phyloP scores from a whole-genome alignment of 1,140 invertebrate species.

The Gonatopus flavifemur region DNA sequence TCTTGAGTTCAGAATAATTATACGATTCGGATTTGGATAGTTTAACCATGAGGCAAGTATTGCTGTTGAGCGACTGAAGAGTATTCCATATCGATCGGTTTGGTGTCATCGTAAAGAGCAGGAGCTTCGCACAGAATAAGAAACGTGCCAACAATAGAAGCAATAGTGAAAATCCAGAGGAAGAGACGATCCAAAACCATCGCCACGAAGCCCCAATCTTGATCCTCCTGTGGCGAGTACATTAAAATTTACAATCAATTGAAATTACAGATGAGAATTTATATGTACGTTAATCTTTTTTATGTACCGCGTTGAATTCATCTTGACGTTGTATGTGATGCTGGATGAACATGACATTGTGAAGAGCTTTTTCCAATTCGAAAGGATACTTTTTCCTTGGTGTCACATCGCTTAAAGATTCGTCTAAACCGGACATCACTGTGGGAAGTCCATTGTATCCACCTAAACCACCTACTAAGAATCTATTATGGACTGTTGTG shows the following conservation, averaged over 20 bases:
- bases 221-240: constrained; percentile 74
- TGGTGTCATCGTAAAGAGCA: constrained; percentile 85
- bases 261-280: too few relatives aligned
- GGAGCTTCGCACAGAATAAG: constrained; percentile 88
- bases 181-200: constrained; percentile 98
- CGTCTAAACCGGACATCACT: constrained; percentile 77
- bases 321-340: constrained; percentile 91
- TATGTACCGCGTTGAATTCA: constrained; percentile 86
- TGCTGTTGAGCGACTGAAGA: constrained; percentile 82
- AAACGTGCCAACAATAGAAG: constrained; percentile 86
- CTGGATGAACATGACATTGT: constrained; percentile 94
- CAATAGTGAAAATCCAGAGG: constrained; percentile 92
- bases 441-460: constrained; percentile 79
- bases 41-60: constrained; percentile 59
- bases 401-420: constrained; percentile 78
- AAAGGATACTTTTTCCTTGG: constrained; percentile 84
- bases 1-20: too few relatives aligned
- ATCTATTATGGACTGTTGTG: constrained; percentile 72
- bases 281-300: too few relatives aligned
- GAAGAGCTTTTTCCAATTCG: constrained; percentile 89
- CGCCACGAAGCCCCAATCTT: constrained; percentile 99
- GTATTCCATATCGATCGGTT: constrained; percentile 84
- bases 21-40: too few relatives aligned
- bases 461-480: constrained; percentile 68
- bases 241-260: neutral